A percentile compares a stretch with the other conserved stretches of the same genome.
These are phyloP conservation scores for Copidosoma floridanum DNA, from an alignment of 1,140 invertebrate genomes.

Conservation along the genomic window DNA sequence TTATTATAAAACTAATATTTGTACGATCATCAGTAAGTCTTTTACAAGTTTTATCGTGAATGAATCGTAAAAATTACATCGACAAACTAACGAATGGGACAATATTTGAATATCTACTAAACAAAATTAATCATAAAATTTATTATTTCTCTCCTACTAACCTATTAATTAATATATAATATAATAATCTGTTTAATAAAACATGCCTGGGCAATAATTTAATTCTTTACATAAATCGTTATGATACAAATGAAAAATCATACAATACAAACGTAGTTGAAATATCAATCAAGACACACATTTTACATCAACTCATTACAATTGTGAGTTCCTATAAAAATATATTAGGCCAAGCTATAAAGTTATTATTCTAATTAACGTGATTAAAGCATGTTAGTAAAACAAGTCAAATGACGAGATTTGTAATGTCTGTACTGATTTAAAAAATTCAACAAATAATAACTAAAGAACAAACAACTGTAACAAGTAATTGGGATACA, in stretches of 20 bases:
- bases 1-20: background rate
- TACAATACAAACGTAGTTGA: conserved; percentile 40
- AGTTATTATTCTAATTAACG: background rate
- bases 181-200: conserved; percentile 49
- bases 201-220: conserved; percentile 56
- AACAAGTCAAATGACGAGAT: background rate
- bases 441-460: conserved; percentile 9
- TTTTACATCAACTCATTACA: conserved; percentile 38
- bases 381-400: background rate
- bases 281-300: conserved; percentile 17
- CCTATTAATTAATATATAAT: conserved; percentile 52
- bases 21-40: conserved; percentile 10
- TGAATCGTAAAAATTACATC: conserved; percentile 2
- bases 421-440: background rate
- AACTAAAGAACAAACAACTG: conserved; percentile 8
- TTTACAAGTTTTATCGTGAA: no score
- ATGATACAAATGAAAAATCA: conserved; percentile 51
- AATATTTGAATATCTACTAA: no score
- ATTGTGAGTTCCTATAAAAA: conserved; percentile 28
- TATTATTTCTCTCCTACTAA: conserved; percentile 56
- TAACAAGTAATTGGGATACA: conserved; percentile 4
- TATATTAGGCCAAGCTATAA: conserved; percentile 16
- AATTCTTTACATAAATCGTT: conserved; percentile 44
- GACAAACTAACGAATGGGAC: conserved; percentile 48
- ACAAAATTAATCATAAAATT: no score